Base-by-base conservation (phyloP, 2,113 vertebrate species). In the Vulpes vulpes region DNA sequence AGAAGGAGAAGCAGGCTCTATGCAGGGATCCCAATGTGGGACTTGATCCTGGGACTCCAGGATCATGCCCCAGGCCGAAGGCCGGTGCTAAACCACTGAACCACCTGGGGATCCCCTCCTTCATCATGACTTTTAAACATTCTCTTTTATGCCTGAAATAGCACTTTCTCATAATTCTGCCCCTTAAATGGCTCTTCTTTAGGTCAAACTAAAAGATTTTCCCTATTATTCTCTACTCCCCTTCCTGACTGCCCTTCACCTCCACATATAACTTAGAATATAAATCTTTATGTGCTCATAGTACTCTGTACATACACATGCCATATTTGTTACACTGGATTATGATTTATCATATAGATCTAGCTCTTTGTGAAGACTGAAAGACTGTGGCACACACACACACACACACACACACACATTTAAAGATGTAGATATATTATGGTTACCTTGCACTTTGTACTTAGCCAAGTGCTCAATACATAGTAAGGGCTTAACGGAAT, bases 171-270 rank as follows among this genome's bases (percentile, higher is more conserved):
- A 30, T 80, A 49, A 73, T 80, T 87, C 16, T 91, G 22, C 16
- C 3, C 10, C n/a, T 91, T 87, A 90, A 79, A 74, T 80, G 78
- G 23, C 38, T 92, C 49, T 64, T 92, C n/a, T 92, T 86, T 80
- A 82, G 32, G 74, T 76, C 20, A 71, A 67, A 6, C 35, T 64
- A 78, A 74, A 90, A 59, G 12, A 84, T 93, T 84, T 87, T 79
- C 23, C 30, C 51, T n/a, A n/a, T 92, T 83, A 19, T 79, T 94
- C 8, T 88, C 53, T 38, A 27, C 53, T 16, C 22, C 14, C 8
- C 22, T n/a, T 65, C 32, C 51, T 38, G 76, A 35, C 38, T 82
- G 32, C 25, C 8, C 15, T 81, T 16, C 20, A 57, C 4, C 9
- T 11, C 14, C 22, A 64, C 12, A 17, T 76, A 67, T 43, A 55